Evolutionary conservation across 2,113 vertebrate species (phyloP), one percentile per base, ranked within the genome.

Genomic region (Mirounga angustirostris): DNA sequence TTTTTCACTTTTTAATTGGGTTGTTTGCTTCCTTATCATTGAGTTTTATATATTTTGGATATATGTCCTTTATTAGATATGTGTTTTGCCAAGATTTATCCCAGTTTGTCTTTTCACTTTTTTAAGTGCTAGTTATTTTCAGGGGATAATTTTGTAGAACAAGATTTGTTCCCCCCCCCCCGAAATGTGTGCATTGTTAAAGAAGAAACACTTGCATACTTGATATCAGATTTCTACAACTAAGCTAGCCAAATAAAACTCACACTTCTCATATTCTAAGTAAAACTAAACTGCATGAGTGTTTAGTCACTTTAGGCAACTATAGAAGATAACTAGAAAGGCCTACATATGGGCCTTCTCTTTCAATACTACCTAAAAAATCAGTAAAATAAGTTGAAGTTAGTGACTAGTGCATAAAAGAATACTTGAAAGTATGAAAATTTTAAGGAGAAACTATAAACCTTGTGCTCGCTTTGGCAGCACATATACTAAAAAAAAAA

Each of bases 221-320:
- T 93, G 30, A 88, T 61, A 67, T 50, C 24, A 83, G 40, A 69
- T 91, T 84, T 80, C 46, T 93, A 91, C 83, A 95, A 73, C 54
- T 54, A 79, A 93, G 16, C 7, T 65, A 91, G 46, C 33, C 22
- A 74, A 74, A 87, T 78, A 95, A 92, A 89, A 79, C 4, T 58
- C 24, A 78, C 1, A 52, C 4, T 26, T 65, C 24, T 78, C 28
- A 52, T 87, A 80, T 69, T 89, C 65, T 56, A 96, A 87, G 67
- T 28, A 91, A 97, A 90, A 59, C 18, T 86, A 90, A 67, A 63
- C 22, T 61, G 36, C 82, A 71, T 56, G n/a, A 93, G 50, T 79
- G 30, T 65, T 83, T 52, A 71, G 59, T 50, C 71, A 80, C 4
- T 67, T 95, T 89, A 54, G 50, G 8, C 16, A 78, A 87, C 30